Evolutionary conservation across 1,140 invertebrate species (phyloP).

Genomic region (Zaprionus capensis): DNA sequence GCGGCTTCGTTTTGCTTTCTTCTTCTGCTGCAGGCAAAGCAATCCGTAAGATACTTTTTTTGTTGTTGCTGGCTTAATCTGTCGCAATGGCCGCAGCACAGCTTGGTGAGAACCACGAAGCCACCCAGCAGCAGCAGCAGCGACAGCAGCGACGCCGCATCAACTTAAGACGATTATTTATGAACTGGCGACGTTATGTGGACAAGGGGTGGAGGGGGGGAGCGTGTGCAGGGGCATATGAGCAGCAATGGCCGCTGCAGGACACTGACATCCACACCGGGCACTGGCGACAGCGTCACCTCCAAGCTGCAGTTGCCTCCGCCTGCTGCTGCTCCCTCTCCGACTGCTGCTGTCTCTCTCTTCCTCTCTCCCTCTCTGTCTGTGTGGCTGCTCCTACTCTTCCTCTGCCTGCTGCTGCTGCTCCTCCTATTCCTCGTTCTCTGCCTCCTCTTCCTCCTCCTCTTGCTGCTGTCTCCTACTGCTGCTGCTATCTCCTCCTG

Average conservation of each 20-base stretch:
- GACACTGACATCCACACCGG: constrained; percentile 69
- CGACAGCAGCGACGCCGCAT: constrained; percentile 56
- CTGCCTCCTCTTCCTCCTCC: neutral
- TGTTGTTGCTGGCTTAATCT: constrained; percentile 56
- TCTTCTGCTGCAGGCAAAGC: constrained; percentile 37
- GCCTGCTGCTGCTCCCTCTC: neutral
- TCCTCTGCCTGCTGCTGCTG: neutral
- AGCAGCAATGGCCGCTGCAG: constrained; percentile 65
- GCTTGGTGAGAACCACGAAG: constrained; percentile 38
- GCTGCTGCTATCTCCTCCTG: neutral
- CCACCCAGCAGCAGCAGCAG: neutral
- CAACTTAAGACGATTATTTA: constrained; percentile 84
- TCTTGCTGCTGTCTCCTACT: neutral
- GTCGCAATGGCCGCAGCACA: constrained; percentile 44
- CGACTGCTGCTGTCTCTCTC: neutral
- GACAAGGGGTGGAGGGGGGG: neutral
- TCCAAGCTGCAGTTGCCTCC: neutral
- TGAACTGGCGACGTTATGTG: constrained; percentile 63
- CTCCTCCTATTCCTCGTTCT: neutral
- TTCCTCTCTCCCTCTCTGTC: neutral
- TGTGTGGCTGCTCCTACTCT: neutral
- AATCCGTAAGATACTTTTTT: constrained; percentile 43
- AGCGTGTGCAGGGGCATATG: neutral
- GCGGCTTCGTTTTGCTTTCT: constrained; percentile 55
- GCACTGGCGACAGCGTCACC: constrained; percentile 15